Evolutionary conservation across 2,113 vertebrate species (phyloP), one percentile per base, ranked within the genome.

Genomic region (Polypterus bichir): DNA sequence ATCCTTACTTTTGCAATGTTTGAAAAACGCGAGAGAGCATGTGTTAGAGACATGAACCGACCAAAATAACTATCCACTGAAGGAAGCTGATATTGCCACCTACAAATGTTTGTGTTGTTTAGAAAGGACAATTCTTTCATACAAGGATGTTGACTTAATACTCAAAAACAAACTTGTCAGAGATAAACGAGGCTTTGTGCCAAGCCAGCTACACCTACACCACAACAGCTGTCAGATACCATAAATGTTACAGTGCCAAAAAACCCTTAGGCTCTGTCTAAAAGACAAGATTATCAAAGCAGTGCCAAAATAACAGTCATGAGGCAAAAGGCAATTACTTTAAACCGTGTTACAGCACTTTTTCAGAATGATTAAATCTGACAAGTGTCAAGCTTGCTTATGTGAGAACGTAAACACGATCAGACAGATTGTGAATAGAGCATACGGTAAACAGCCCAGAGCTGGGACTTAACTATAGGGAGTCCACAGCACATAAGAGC

Each of bases 251-350:
- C 63, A 54, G 65, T 75, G 71, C 58, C 62, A 75, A 61, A 46
- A 64, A 70, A 72, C 64, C 74, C 70, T 62, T 67, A 70, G 77
- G 71, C 74, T 69, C 62, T 62, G 49, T 57, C n/a, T 65, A 48
- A 48, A 52, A 67, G 74, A 73, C 75, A 77, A 77, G 68, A 80
- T 27, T 27, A 27, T 76, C 76, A 76, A 77, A 79, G 76, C 72
- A 69, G 73, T 74, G 70, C 75, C 62, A 62, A 74, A 46, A 58
- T 59, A 71, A 11, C 49, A 59, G 69, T 71, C 74, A 76, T 62
- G 74, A 75, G 71, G 77, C 6, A 57, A 57, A 69, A 74, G 70
- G 62, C 76, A 70, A 77, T 79, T 68, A 72, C 55, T 53, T 44
- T 72, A 69, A 73, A 71, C 63, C 59, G 47, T 66, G 64, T 73